phyloP scores from a whole-genome alignment of 2,888 invertebrate genomes.

The Xestia rhomboidea region DNA sequence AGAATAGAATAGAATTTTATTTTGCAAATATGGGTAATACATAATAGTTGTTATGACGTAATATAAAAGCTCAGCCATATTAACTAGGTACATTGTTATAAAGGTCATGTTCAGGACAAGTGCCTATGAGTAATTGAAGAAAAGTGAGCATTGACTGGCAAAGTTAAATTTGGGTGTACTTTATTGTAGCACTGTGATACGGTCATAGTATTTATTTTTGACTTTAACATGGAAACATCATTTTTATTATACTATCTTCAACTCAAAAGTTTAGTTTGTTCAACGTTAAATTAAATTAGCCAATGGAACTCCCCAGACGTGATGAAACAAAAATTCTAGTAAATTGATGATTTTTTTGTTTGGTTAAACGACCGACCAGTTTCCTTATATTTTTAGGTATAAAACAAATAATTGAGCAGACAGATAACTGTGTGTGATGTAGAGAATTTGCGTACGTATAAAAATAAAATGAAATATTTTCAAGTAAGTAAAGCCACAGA shows the following conservation, averaged over 20 bases:
- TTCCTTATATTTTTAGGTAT: too few species aligned
- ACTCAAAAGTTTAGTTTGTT: not conserved
- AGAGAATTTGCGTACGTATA: too few species aligned
- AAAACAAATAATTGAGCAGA: too few species aligned
- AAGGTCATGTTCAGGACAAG: slow-evolving; percentile 2
- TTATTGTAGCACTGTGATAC: not conserved
- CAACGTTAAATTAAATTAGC: not conserved
- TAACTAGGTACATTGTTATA: slow-evolving; percentile 21
- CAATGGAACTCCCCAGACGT: too few species aligned
- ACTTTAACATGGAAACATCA: not conserved
- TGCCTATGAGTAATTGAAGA: slow-evolving; percentile 4
- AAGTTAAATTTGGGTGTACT: slow-evolving; percentile 1
- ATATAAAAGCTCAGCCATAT: too few species aligned
- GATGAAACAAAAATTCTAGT: not conserved
- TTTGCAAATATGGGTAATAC: too few species aligned
- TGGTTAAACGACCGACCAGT: too few species aligned
- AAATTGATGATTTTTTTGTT: too few species aligned
- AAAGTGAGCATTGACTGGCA: not conserved
- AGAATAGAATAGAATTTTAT: too few species aligned
- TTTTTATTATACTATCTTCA: not conserved
- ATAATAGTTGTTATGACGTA: too few species aligned
- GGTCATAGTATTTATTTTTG: not conserved
- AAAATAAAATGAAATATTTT: too few species aligned
- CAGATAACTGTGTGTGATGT: too few species aligned
- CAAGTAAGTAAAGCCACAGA: not conserved